Conservation (phyloP, 2,888 invertebrate genomes). For the Meiosimyza decipiens region DNA sequence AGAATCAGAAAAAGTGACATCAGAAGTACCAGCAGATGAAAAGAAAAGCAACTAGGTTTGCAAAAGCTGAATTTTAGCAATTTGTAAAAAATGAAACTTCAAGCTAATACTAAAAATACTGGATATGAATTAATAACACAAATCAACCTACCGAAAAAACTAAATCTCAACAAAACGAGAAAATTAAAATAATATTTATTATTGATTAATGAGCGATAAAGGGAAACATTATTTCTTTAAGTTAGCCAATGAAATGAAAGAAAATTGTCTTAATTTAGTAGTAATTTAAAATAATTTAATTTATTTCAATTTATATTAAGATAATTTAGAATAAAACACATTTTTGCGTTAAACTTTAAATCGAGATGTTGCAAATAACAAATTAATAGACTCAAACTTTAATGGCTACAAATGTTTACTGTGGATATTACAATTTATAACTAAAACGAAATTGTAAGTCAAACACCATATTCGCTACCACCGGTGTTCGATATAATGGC, state of each 20-base stretch:
- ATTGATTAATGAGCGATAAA: not conserved
- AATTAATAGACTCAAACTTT: too few relatives aligned
- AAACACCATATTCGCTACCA: too few relatives aligned
- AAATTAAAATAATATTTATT: not conserved
- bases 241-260: constrained; percentile 24
- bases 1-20: constrained; percentile 41
- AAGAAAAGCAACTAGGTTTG: constrained; percentile 36
- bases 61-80: constrained; percentile 9
- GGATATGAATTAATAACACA: not conserved
- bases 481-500: too few relatives aligned
- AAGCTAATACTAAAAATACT: too few relatives aligned
- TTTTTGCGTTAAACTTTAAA: too few relatives aligned
- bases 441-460: too few relatives aligned
- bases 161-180: not conserved
- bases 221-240: not conserved
- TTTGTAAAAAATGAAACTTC: not conserved
- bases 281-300: constrained; percentile 28
- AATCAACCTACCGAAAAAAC: constrained; percentile 5
- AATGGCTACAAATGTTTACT: too few relatives aligned
- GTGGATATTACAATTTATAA: too few relatives aligned
- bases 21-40: constrained; percentile 18
- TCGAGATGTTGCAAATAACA: too few relatives aligned
- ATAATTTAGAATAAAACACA: not conserved
- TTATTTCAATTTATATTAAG: constrained; percentile 12
- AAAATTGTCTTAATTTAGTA: constrained; percentile 2